phyloP scores from a whole-genome alignment of 2,797 vertebrate species.

The Babyrousa celebensis region DNA sequence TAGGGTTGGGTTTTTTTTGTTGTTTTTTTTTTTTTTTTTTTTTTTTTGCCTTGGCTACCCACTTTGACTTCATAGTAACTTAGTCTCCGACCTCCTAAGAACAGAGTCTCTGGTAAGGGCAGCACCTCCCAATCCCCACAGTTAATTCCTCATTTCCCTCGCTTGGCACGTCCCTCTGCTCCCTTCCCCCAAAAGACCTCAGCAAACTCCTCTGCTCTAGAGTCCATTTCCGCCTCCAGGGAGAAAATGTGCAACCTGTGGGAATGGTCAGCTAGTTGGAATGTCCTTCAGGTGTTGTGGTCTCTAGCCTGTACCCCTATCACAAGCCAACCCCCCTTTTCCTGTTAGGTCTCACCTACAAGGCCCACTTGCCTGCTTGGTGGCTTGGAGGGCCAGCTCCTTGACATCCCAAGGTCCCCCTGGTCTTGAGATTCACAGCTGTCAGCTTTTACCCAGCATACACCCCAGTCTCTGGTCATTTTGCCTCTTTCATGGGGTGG shows the following conservation, averaged over 20 bases:
- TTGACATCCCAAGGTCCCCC: conserved; percentile 22
- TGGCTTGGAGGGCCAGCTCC: neutral
- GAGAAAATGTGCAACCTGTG: conserved; percentile 55
- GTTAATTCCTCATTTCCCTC: conserved; percentile 14
- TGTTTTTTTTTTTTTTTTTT: neutral
- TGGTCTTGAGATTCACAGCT: neutral
- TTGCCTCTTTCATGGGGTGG: conserved; percentile 21
- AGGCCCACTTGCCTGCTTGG: neutral
- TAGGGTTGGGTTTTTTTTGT: too few relatives aligned
- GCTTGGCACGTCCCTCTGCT: neutral
- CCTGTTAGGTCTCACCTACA: neutral
- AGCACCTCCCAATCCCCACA: neutral
- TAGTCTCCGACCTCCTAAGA: neutral
- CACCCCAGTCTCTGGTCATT: conserved; percentile 13
- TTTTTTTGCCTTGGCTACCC: neutral
- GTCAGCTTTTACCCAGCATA: neutral
- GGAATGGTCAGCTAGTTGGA: neutral
- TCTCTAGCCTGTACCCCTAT: neutral
- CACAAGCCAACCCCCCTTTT: conserved; percentile 11
- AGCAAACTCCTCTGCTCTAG: neutral
- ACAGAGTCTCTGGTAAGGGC: neutral
- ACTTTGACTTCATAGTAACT: conserved; percentile 23
- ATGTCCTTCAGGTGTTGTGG: neutral
- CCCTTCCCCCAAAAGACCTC: neutral
- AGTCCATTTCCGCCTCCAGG: neutral